Percentiles rank a stretch among this genome's conserved stretches.
phyloP scores from a whole-genome alignment of 2,888 invertebrate species.

The Orthosia gracilis region DNA sequence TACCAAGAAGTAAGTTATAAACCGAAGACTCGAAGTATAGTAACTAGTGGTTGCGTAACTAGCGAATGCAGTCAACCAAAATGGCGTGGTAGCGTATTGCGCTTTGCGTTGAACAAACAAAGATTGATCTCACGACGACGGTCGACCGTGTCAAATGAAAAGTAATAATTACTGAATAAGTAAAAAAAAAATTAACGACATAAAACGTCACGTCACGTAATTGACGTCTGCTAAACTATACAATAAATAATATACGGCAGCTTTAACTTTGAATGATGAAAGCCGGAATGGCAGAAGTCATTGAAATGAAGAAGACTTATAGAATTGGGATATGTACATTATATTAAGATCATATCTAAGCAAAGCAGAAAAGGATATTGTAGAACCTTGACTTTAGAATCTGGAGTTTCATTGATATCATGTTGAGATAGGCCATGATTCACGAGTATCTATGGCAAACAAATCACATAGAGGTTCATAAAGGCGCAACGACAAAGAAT shows the following conservation, averaged over 20 bases:
- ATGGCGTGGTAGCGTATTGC: slow-evolving; percentile 69
- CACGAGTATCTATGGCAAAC: slow-evolving; percentile 1
- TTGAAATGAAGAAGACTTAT: background rate
- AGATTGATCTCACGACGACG: slow-evolving; percentile 70
- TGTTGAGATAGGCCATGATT: background rate
- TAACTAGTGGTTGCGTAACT: slow-evolving; percentile 63
- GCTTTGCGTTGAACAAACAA: slow-evolving; percentile 71
- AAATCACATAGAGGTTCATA: background rate
- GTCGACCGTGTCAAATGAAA: slow-evolving; percentile 67
- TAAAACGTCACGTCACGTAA: no score
- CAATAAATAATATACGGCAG: background rate
- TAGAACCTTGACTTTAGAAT: background rate
- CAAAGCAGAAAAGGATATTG: background rate
- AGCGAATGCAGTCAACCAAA: slow-evolving; percentile 69
- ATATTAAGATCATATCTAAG: background rate
- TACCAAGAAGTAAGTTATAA: slow-evolving; percentile 38
- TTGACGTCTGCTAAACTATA: background rate
- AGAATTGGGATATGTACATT: background rate
- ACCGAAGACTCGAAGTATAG: slow-evolving; percentile 32
- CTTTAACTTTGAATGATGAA: slow-evolving; percentile 2
- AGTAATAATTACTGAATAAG: slow-evolving; percentile 64
- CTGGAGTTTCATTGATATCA: slow-evolving; percentile 7
- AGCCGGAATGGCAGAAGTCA: background rate
- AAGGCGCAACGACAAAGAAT: background rate
- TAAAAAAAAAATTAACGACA: no score